phyloP scores from a whole-genome alignment of 2,113 vertebrate genomes.

The Larimichthys crocea region DNA sequence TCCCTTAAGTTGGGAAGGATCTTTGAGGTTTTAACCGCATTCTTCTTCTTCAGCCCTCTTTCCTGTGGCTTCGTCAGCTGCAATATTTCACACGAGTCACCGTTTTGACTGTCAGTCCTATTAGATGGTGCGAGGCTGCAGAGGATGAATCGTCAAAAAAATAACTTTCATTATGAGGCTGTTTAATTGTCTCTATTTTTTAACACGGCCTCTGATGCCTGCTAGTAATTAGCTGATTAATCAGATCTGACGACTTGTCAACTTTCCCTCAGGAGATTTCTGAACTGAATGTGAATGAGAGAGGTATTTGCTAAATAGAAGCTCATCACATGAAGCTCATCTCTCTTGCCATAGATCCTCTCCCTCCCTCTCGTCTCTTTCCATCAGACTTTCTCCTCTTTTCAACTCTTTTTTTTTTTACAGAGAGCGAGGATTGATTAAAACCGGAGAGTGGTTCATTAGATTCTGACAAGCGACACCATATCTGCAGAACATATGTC shows the following conservation, averaged over 20 bases:
- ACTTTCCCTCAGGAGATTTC: constrained; percentile 58
- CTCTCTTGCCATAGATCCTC: constrained; percentile 24
- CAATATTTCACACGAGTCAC: constrained; percentile 27
- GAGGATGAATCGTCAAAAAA: constrained; percentile 36
- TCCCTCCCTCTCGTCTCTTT: constrained; percentile 19
- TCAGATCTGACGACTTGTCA: constrained; percentile 71
- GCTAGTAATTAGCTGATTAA: constrained; percentile 74
- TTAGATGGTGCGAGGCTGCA: constrained; percentile 49
- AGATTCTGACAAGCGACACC: constrained; percentile 75
- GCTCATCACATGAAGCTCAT: constrained; percentile 32
- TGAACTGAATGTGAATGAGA: constrained; percentile 66
- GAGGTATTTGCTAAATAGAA: constrained; percentile 38
- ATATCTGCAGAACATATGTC: constrained; percentile 69
- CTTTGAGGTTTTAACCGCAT: constrained; percentile 69
- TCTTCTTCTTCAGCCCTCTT: constrained; percentile 45
- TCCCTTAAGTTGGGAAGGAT: constrained; percentile 59
- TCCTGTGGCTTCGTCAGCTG: constrained; percentile 56
- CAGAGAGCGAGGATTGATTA: constrained; percentile 67
- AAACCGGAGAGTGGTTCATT: constrained; percentile 75
- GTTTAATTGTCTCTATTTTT: constrained; percentile 65
- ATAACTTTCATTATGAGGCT: constrained; percentile 39
- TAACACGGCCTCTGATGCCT: constrained; percentile 52
- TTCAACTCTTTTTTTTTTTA: constrained; percentile 45
- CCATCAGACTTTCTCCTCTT: constrained; percentile 25
- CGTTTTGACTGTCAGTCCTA: constrained; percentile 43